phyloP scores from a whole-genome alignment of 2,113 vertebrate species.

The Platysternon megacephalum region DNA sequence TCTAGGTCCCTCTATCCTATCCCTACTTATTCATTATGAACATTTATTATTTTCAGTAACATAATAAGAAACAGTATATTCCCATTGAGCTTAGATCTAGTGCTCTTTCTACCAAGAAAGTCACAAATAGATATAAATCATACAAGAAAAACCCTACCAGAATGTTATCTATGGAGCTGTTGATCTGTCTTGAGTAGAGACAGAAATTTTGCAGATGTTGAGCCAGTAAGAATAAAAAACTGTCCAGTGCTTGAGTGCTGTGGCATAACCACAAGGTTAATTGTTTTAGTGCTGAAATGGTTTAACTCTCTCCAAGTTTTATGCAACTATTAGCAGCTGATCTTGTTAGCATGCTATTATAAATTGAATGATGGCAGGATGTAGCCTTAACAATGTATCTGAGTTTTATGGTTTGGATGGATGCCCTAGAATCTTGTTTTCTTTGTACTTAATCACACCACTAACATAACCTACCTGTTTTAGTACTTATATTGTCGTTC shows the following conservation, averaged over 20 bases:
- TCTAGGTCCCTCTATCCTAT: no score
- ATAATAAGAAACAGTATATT: accelerated
- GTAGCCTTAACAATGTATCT: background rate
- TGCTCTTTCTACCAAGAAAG: background rate
- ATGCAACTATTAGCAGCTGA: background rate
- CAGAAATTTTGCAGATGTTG: background rate
- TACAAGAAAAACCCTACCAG: background rate
- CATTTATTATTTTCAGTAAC: background rate
- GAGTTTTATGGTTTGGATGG: accelerated
- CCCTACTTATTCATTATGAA: background rate
- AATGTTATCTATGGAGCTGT: background rate
- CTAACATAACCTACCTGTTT: background rate
- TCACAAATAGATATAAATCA: background rate
- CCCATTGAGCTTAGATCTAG: background rate
- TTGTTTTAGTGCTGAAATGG: background rate
- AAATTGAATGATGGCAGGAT: background rate
- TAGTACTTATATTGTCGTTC: background rate
- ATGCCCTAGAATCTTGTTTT: background rate
- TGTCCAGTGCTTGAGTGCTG: accelerated
- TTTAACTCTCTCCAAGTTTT: background rate
- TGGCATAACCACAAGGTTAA: background rate
- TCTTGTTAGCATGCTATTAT: background rate
- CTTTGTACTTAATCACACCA: accelerated
- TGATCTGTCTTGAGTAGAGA: background rate
- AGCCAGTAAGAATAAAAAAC: background rate